A percentile compares a stretch with the other conserved stretches of the same genome.
Evolutionary conservation across 2,113 vertebrate genomes (phyloP).

Genomic region (Poicephalus gulielmi): DNA sequence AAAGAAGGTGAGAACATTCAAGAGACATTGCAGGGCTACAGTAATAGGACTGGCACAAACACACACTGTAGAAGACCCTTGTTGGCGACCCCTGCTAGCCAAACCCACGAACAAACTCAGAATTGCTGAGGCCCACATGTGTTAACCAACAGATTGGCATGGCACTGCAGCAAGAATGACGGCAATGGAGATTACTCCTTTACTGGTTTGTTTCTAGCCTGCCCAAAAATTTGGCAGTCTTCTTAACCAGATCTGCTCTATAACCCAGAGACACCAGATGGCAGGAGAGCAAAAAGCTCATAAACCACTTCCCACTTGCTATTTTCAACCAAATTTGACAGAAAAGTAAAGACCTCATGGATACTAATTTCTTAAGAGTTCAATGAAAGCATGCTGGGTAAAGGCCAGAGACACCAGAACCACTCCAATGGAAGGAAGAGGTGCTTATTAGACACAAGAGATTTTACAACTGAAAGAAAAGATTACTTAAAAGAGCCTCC

Average conservation of each 20-base stretch:
- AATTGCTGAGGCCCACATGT: rapidly evolving
- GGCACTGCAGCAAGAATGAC: rapidly evolving
- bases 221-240: background rate
- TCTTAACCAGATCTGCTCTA: background rate
- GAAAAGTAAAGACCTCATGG: background rate
- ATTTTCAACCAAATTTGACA: background rate
- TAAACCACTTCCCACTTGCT: background rate
- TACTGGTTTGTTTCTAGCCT: background rate
- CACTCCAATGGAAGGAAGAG: background rate
- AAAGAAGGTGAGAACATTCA: background rate
- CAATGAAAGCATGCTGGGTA: background rate
- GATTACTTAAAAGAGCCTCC: background rate
- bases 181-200: background rate
- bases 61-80: background rate
- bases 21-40: background rate
- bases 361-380: background rate
- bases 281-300: background rate
- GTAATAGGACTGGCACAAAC: rapidly evolving
- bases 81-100: background rate
- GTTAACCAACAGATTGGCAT: background rate
- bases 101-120: rapidly evolving
- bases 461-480: background rate
- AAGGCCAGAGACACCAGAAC: background rate
- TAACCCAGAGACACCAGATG: background rate
- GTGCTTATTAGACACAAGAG: background rate